phyloP scores from a whole-genome alignment of 2,888 invertebrate genomes.

The Cephus runcator region DNA sequence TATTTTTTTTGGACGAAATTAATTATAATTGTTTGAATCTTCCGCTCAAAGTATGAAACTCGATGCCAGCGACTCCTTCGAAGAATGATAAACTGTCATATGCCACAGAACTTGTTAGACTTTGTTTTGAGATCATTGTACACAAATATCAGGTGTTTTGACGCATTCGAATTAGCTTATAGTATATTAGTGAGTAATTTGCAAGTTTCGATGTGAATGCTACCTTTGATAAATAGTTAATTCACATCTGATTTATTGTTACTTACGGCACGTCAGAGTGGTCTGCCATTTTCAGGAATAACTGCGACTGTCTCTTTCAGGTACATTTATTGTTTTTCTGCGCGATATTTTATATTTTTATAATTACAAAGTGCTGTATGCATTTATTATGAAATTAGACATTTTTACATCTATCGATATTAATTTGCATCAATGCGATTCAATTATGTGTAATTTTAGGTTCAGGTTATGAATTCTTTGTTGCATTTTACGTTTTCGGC shows the following conservation, averaged over 20 bases:
- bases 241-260: not conserved
- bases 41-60: too few species aligned
- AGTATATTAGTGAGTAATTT: too few species aligned
- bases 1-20: too few species aligned
- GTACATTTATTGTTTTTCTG: not conserved
- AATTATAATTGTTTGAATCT: too few species aligned
- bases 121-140: not conserved
- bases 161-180: not conserved
- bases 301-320: not conserved
- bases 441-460: not conserved
- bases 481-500: not conserved
- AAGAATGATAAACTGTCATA: conserved; percentile 1
- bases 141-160: not conserved
- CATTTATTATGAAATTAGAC: not conserved
- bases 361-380: not conserved
- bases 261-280: not conserved
- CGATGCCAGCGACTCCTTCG: too few species aligned
- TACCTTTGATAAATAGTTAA: too few species aligned
- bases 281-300: not conserved
- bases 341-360: not conserved
- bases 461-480: not conserved
- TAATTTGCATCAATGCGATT: not conserved
- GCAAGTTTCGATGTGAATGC: too few species aligned
- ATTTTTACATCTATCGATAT: not conserved
- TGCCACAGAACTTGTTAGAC: not conserved